phyloP scores from a whole-genome alignment of 1,140 invertebrate species.

The Pseudomyrmex flavicornis region DNA sequence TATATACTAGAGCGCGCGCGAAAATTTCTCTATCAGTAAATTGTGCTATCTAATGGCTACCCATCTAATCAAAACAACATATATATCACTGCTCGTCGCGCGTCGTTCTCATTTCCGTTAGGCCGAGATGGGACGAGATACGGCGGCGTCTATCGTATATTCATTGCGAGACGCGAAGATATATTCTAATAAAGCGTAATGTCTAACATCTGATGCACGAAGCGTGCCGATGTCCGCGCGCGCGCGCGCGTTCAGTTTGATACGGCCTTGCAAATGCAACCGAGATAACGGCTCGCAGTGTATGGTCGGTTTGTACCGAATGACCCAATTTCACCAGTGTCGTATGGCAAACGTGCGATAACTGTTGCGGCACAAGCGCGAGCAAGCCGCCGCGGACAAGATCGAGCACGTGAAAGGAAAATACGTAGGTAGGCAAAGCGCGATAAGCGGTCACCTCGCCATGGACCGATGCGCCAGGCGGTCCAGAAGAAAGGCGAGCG shows the following conservation, averaged over 20 bases:
- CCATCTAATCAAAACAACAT: constrained; percentile 3
- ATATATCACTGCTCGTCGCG: neutral
- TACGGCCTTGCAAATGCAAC: constrained; percentile 75
- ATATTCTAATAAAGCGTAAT: constrained; percentile 60
- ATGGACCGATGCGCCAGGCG: constrained; percentile 31
- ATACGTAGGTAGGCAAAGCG: constrained; percentile 33
- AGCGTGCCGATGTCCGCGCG: constrained; percentile 42
- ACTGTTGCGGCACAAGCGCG: constrained; percentile 61
- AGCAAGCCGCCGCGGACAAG: constrained; percentile 25
- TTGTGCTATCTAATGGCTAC: neutral
- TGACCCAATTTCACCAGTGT: constrained; percentile 74
- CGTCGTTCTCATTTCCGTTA: constrained; percentile 7
- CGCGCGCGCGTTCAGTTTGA: constrained; percentile 41
- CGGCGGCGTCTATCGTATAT: neutral
- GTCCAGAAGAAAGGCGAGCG: constrained; percentile 11
- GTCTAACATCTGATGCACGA: constrained; percentile 63
- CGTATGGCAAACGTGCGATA: constrained; percentile 66
- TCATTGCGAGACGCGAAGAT: constrained; percentile 20
- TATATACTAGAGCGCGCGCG: neutral
- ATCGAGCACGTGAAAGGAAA: constrained; percentile 60
- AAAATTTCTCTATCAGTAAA: neutral
- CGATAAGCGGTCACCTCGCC: constrained; percentile 51
- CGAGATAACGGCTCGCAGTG: constrained; percentile 65
- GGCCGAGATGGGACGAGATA: constrained; percentile 8
- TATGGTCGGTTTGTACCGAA: constrained; percentile 62